Percentiles rank a stretch among this genome's conserved stretches.
Conservation (phyloP, 2,888 invertebrate species). For the Drosophila prostipennis region DNA sequence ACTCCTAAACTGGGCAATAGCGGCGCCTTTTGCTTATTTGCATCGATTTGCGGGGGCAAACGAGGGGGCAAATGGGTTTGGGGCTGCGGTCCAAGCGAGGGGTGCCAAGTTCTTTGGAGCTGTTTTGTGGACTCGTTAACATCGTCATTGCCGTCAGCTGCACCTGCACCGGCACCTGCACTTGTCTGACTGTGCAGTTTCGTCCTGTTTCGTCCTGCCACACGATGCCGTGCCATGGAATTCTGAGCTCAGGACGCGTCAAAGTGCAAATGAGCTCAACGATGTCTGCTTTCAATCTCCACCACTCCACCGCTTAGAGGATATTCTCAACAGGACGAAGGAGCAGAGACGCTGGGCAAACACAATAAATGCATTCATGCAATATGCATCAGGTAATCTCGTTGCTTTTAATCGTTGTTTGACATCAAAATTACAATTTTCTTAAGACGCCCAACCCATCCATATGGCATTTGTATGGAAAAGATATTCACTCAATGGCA, state of each 20-base stretch:
- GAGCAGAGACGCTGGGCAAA: slow-evolving; percentile 61
- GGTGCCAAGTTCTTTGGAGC: slow-evolving; percentile 9
- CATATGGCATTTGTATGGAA: slow-evolving; percentile 23
- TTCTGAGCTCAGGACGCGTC: slow-evolving; percentile 49
- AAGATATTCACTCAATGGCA: slow-evolving; percentile 47
- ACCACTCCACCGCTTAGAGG: slow-evolving; percentile 1
- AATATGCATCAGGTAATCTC: slow-evolving; percentile 84
- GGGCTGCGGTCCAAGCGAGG: not conserved
- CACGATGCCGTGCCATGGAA: slow-evolving; percentile 39
- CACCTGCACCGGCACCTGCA: slow-evolving; percentile 50
- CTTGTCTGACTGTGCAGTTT: slow-evolving; percentile 57
- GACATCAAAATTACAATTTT: slow-evolving; percentile 83
- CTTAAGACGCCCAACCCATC: slow-evolving; percentile 64
- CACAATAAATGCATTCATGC: slow-evolving; percentile 82
- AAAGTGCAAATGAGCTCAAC: slow-evolving; percentile 59
- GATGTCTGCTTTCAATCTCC: slow-evolving; percentile 43
- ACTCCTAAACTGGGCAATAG: slow-evolving; percentile 32
- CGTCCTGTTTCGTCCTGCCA: slow-evolving; percentile 37
- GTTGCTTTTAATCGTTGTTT: slow-evolving; percentile 84
- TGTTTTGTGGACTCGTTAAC: slow-evolving; percentile 70
- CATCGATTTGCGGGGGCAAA: slow-evolving; percentile 38
- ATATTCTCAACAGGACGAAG: slow-evolving; percentile 19
- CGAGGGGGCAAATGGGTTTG: slow-evolving; percentile 6
- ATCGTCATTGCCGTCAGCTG: slow-evolving; percentile 74
- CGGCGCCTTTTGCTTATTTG: slow-evolving; percentile 44